Base-by-base conservation (phyloP, 1,140 invertebrate species). In the Hermetia illucens region DNA sequence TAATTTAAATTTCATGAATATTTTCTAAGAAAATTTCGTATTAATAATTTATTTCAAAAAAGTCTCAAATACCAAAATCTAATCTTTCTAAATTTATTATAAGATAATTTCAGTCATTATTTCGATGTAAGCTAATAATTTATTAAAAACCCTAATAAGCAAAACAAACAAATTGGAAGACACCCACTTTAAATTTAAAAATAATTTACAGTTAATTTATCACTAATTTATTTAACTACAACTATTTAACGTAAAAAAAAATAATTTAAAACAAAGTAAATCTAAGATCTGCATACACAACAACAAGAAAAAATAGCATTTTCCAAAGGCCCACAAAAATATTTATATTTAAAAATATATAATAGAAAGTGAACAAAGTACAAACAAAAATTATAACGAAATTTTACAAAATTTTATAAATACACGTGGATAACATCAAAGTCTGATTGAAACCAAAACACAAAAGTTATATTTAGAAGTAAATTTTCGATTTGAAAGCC, bases 131-230 rank as follows among this genome's bases (percentile, higher is more conserved):
- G 21, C n/a, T 20, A 20, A 34, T 32, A 41, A 15, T 47, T 27
- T 55, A 53, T 54, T 50, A 53, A 53, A 53, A 13, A 27, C 13
- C 13, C 24, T 27, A 27, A 27, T n/a, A n/a, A 27, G 24, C 24
- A 27, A 27, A 27, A 27, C 24, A 27, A 27, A 27, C 24, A 27
- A 27, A 27, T 13, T 13, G 24, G 24, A 27, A 27, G 24, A 9
- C n/a, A 27, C 24, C 8, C 8, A 27, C 13, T 27, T 27, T 39
- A 21, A 17, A 36, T 9, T 27, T 34, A 35, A 8, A 29, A 40
- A 15, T 22, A 4, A 22, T 42, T 13, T 27, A 9, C 13, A 27
- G 24, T 27, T 27, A 27, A 27, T 27, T 27, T 27, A 27, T 27
- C 13, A 27, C 13, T 27, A 27, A 27, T 27, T 27, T 27, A 27